Evolutionary conservation across 2,888 invertebrate species (phyloP), one percentile per base, ranked within the genome.

Genomic region (Ptychoptera contaminata): DNA sequence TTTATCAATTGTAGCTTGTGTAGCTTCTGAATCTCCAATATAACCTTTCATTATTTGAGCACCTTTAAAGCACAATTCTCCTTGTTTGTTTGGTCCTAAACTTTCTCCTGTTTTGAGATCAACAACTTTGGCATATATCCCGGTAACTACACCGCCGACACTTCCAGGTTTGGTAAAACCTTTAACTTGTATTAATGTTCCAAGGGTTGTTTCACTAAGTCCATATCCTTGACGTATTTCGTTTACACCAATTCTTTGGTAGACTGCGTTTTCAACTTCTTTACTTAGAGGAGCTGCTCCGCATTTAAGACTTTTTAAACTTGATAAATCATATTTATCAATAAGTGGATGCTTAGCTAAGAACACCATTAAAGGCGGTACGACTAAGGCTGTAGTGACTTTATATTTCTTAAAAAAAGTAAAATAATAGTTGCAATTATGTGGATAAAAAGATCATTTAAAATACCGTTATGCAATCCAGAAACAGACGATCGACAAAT

Each of bases 61-160:
- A 0, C 88, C 86, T 58, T 82, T 82, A 47, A 92, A 77, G 63
- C 84, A 87, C 1, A 92, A 58, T 63, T 93, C 93, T 10, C 93
- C 93, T 47, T 76, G 73, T 58, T 80, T 57, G 48, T 75, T 67
- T 0, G 79, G 70, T 0, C 80, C 81, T 38, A 83, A 56, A 2
- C 67, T 56, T 53, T 71, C 65, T 0, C 79, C 80, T 2, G 71
- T 76, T 43, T 78, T 77, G 40, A 72, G 64, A 57, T 81, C 74
- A 44, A 78, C 53, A 23, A 80, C 73, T 67, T 76, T 78, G 46
- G 74, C 74, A 53, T 67, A 72, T 63, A 74, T 70, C 30, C 80
- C 81, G 1, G 76, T 71, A 11, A 74, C 73, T 6, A 83, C 67
- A 14, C 67, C 67, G 9, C 84, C 84, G 46, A 77, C 79, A 38